phyloP scores from a whole-genome alignment of 2,888 invertebrate genomes.

The Hetaerina titia region DNA sequence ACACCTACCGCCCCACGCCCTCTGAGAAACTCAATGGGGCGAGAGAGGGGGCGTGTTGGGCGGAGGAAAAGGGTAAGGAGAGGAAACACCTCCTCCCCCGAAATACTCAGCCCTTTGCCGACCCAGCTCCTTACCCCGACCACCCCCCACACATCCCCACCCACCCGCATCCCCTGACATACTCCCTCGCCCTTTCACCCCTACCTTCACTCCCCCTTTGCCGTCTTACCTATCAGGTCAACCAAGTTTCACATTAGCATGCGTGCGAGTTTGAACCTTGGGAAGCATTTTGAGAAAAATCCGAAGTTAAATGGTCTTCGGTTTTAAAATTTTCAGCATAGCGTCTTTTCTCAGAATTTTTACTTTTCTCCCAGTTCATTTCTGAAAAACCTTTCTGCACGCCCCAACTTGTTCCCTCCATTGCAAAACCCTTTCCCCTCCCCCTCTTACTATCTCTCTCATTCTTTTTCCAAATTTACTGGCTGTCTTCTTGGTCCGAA shows the following conservation, averaged over 20 bases:
- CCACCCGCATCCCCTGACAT: not conserved
- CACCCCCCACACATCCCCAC: not conserved
- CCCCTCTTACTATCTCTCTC: not conserved
- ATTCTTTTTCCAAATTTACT: not conserved
- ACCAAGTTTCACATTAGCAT: not conserved
- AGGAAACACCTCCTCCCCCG: not conserved
- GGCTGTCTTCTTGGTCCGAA: too few species aligned
- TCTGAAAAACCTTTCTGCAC: too few species aligned
- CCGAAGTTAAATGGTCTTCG: not conserved
- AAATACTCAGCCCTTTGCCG: not conserved
- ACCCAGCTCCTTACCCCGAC: too few species aligned
- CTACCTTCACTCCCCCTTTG: not conserved
- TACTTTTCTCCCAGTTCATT: too few species aligned
- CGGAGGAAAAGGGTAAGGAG: not conserved
- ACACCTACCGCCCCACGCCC: not conserved
- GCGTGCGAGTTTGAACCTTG: not conserved
- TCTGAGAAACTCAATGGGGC: not conserved
- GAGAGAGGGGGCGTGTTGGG: not conserved
- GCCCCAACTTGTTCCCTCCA: too few species aligned
- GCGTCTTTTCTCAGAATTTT: not conserved
- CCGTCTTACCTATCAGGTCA: not conserved
- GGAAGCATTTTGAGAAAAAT: slow-evolving; percentile 3
- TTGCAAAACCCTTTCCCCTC: not conserved
- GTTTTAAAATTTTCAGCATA: slow-evolving; percentile 56
- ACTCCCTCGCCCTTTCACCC: not conserved